A percentile compares a stretch with the other conserved stretches of the same genome.
Evolutionary conservation across 2,113 vertebrate species (phyloP).

Genomic region (Eidolon helvum): DNA sequence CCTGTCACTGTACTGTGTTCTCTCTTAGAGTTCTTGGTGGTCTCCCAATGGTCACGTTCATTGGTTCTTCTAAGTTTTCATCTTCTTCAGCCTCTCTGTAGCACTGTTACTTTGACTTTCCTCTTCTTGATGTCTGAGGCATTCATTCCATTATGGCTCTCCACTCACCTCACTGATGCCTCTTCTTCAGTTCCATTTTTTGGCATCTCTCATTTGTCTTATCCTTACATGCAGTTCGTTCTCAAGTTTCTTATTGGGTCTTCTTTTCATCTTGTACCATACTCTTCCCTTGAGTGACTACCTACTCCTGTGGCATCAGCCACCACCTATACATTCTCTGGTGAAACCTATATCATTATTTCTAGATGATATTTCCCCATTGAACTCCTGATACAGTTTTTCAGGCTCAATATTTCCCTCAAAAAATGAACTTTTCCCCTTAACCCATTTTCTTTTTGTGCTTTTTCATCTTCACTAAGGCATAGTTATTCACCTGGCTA

Average conservation of each 20-base stretch:
- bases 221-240: not conserved
- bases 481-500: not conserved
- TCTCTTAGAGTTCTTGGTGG: not conserved
- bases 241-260: not conserved
- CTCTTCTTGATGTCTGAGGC: not conserved
- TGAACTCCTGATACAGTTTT: not conserved
- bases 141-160: not conserved
- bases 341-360: not conserved
- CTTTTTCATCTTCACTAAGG: not conserved
- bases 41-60: not conserved
- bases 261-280: not conserved
- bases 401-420: not conserved
- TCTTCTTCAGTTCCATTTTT: not conserved
- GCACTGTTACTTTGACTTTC: not conserved
- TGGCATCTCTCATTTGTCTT: not conserved
- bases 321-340: not conserved
- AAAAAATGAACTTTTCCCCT: not conserved
- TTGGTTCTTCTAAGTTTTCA: not conserved
- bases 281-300: not conserved
- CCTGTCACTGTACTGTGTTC: not conserved
- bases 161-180: not conserved
- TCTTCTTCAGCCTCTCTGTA: not conserved
- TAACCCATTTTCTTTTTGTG: not conserved
- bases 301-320: not conserved
- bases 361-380: not conserved